Evolutionary conservation across 2,888 invertebrate species (phyloP).

Genomic region (Uloborus plumipes): DNA sequence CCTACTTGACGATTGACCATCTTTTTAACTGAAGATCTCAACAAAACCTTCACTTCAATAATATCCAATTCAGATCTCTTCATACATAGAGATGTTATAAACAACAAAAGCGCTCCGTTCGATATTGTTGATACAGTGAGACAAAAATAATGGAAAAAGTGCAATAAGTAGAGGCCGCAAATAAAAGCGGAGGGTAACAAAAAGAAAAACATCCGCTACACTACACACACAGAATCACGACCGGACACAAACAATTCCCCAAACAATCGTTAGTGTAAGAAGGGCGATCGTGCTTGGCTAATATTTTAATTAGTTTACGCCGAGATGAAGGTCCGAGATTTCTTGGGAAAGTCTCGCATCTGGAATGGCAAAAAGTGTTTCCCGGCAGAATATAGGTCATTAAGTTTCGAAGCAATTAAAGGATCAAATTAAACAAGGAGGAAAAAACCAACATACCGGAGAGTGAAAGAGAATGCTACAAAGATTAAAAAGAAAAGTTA

Average conservation of each 20-base stretch:
- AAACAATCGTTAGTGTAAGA: neutral
- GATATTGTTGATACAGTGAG: too few species aligned
- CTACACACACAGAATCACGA: neutral
- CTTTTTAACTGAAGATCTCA: too few species aligned
- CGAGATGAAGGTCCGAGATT: constrained; percentile 18
- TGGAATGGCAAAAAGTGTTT: constrained; percentile 6
- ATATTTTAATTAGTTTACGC: constrained; percentile 60
- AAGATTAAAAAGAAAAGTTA: constrained; percentile 8
- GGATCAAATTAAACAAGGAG: constrained; percentile 54
- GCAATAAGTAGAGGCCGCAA: too few species aligned
- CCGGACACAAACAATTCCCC: neutral
- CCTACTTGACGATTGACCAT: too few species aligned
- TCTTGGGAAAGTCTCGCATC: constrained; percentile 4
- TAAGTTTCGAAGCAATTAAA: constrained; percentile 58
- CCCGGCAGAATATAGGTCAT: constrained; percentile 48
- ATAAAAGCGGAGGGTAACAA: too few species aligned
- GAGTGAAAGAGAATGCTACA: neutral
- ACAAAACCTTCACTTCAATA: too few species aligned
- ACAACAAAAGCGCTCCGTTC: too few species aligned
- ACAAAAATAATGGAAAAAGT: too few species aligned
- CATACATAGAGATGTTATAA: too few species aligned
- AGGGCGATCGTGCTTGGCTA: constrained; percentile 53
- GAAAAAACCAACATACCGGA: constrained; percentile 2
- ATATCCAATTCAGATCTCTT: too few species aligned
- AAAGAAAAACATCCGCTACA: neutral